These are phyloP conservation scores for Micrasema longulum DNA, from an alignment of 1,140 invertebrate genomes.

Conservation along the genomic window DNA sequence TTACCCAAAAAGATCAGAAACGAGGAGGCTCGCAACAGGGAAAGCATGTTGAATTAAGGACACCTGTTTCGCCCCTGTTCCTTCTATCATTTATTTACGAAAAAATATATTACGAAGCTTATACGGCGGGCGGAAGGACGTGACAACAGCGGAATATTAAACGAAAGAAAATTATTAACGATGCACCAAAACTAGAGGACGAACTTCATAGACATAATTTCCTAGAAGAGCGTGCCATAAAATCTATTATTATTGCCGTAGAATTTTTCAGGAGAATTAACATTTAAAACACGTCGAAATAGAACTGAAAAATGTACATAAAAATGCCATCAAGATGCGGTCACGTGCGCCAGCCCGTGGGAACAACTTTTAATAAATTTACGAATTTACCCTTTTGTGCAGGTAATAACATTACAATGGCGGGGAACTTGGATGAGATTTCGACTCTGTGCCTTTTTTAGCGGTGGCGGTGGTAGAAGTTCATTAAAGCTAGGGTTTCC, in stretches of 20 bases:
- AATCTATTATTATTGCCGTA: conserved; percentile 36
- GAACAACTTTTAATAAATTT: conserved; percentile 54
- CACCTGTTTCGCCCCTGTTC: too few species aligned
- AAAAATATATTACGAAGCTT: too few species aligned
- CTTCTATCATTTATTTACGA: too few species aligned
- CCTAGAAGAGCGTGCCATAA: conserved; percentile 29
- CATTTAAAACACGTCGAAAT: conserved; percentile 49
- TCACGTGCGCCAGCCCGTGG: conserved; percentile 48
- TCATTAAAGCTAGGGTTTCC: conserved; percentile 9
- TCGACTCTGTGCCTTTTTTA: conserved; percentile 9
- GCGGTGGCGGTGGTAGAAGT: not conserved
- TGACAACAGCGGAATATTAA: conserved; percentile 12
- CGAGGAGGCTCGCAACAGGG: too few species aligned
- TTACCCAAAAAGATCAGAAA: too few species aligned
- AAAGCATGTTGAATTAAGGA: too few species aligned
- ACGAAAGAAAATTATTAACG: conserved; percentile 13
- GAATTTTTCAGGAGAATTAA: conserved; percentile 37
- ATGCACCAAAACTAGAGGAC: conserved; percentile 12
- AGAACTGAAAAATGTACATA: conserved; percentile 47
- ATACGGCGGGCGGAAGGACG: not conserved
- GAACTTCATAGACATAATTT: conserved; percentile 18
- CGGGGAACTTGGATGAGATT: conserved; percentile 21
- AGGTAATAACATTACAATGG: conserved; percentile 52
- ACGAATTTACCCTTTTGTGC: conserved; percentile 53
- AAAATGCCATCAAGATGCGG: conserved; percentile 51